These are phyloP conservation scores for Rattus rattus DNA, from an alignment of 2,113 vertebrate species.

Conservation along the genomic window DNA sequence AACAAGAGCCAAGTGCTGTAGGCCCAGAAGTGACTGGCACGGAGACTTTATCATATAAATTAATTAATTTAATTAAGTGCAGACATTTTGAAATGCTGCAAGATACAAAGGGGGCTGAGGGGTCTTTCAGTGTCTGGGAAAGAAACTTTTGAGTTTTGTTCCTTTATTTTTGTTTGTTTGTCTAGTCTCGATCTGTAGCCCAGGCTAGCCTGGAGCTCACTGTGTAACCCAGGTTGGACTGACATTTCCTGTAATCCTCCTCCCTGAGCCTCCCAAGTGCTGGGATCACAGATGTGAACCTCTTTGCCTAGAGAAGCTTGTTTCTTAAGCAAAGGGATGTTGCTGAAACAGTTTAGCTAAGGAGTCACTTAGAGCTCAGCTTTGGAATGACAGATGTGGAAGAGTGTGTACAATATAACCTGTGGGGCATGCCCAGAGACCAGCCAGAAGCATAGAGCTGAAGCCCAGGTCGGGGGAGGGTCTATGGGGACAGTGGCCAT, in stretches of 20 bases:
- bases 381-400: not conserved
- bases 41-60: not conserved
- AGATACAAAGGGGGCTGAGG: not conserved
- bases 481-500: accelerated
- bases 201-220: not conserved
- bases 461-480: no score
- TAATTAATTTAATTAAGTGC: not conserved
- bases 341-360: not conserved
- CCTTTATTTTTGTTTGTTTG: not conserved
- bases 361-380: not conserved
- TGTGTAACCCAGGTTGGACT: not conserved
- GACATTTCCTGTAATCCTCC: not conserved
- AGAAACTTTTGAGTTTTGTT: not conserved
- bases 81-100: not conserved
- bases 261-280: not conserved
- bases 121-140: not conserved
- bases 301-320: not conserved
- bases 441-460: not conserved
- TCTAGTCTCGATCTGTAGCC: not conserved
- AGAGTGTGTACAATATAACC: not conserved
- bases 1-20: not conserved
- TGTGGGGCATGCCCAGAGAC: not conserved
- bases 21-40: not conserved
- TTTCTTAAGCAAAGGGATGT: not conserved
- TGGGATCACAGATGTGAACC: not conserved